These are phyloP conservation scores for Cariama cristata DNA, from an alignment of 2,113 vertebrate species.

Conservation along the genomic window DNA sequence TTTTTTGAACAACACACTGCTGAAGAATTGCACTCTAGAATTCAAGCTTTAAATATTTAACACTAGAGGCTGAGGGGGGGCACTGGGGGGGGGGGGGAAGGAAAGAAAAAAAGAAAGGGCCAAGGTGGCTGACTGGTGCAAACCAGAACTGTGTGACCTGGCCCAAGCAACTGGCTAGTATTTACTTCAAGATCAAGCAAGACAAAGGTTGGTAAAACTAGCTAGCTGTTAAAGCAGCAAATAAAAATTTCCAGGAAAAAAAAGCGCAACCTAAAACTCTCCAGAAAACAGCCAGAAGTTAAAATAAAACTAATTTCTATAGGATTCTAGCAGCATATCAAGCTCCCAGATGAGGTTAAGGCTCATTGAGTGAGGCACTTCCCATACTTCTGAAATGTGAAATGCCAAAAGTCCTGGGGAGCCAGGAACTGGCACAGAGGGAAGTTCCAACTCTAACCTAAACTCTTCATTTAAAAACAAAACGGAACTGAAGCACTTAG, in stretches of 20 bases:
- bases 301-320: neutral
- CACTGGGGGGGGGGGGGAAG: too few relatives aligned
- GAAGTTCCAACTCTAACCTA: neutral
- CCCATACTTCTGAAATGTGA: neutral
- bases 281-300: neutral
- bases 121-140: neutral
- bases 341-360: neutral
- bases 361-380: neutral
- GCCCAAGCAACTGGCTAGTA: neutral
- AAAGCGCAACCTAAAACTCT: neutral
- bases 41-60: neutral
- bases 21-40: neutral
- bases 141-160: neutral
- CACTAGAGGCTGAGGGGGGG: too few relatives aligned
- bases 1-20: neutral
- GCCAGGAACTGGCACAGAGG: neutral
- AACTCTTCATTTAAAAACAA: neutral
- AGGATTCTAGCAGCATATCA: accelerated
- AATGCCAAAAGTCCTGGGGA: neutral
- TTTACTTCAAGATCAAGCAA: neutral
- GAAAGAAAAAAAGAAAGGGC: too few relatives aligned
- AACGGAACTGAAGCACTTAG: neutral
- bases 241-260: too few relatives aligned
- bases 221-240: neutral
- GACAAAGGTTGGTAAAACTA: neutral